Evolutionary conservation across 2,113 vertebrate genomes (phyloP), one percentile per base, ranked within the genome.

Genomic region (Pterocles burchelli): DNA sequence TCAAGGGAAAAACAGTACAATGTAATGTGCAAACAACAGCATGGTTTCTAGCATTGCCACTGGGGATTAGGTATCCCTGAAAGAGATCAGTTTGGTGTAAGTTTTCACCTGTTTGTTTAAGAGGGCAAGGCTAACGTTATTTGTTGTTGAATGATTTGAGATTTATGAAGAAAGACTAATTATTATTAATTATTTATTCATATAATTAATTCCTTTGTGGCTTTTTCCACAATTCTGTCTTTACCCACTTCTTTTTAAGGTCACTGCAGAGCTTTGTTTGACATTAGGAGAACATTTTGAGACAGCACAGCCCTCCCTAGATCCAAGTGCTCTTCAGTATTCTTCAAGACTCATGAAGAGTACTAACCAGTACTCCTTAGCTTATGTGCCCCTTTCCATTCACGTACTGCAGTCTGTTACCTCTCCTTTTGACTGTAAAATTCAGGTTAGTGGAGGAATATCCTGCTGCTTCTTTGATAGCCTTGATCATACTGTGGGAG

Each of bases 51-150:
- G 11, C 45, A 72, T 3, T 81, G n/a, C 22, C 29, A 11, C 16
- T 43, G 67, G 34, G 46, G 13, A 65, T 91, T 89, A 28, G 12
- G 17, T 59, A 67, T 38, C 48, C 38, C 24, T 75, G 65, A 75
- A 77, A 34, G 25, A 84, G 34, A 81, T 45, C 34, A 19, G 3
- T 84, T 79, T 68, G 59, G 21, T 72, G 17, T 63, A 62, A 34
- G 46, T 75, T 78, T 92, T 88, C 48, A 26, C 8, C 52, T 89
- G 17, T 68, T 88, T 88, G n/a, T 89, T 51, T 59, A 88, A 89
- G 45, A 78, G 3, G 5, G 16, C 10, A 87, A 82, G 25, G n/a
- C 7, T 76, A 38, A 15, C 41, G 20, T 48, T 88, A 25, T 24
- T 48, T 91, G 18, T 31, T 76, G 49, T 74, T n/a, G 52, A 73